Evolutionary conservation across 2,113 vertebrate genomes (phyloP), one percentile per base, ranked within the genome.

Genomic region (Salvator merianae): DNA sequence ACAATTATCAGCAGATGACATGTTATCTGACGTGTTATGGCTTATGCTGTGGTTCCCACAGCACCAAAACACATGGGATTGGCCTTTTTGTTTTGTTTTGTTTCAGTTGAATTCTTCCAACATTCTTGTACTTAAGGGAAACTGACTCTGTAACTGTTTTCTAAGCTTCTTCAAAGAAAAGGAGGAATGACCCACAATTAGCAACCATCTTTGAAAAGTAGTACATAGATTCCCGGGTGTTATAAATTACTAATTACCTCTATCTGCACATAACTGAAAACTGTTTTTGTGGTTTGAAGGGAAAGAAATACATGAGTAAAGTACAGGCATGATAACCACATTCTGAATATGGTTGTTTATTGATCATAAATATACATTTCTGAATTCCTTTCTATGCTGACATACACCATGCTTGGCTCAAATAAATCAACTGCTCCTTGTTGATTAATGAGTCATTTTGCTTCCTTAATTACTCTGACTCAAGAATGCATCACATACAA

Each of bases 341-440:
- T 80, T 90, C 73, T 83, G 86, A 90, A 89, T 87, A 89, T 84
- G 1, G 74, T 89, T 93, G 90, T 77, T 77, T 70, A 93, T 93
- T 90, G 92, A 95, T 94, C 91, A 93, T 83, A 76, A 28, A 47
- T 47, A 47, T 47, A 85, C 88, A 81, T 89, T 83, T 73, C 66
- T 73, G 69, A 73, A 83, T 38, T 89, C 82, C 88, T 92, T 93
- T 89, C 90, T 89, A 79, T 83, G 85, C 81, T 0, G 93, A 95
- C 90, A 90, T 65, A 91, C 74, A 90, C 91, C 91, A 92, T 91
- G 91, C 91, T 88, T 93, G 85, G 86, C 85, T 94, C 78, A 69
- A 85, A 89, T 68, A 24, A 91, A 82, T 90, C 90, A 93, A 91
- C 93, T 90, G 92, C 81, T 93, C 81, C 84, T 71, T 83, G 86